Base-by-base conservation (phyloP, 2,113 vertebrate species). In the Bujurquina vittata region DNA sequence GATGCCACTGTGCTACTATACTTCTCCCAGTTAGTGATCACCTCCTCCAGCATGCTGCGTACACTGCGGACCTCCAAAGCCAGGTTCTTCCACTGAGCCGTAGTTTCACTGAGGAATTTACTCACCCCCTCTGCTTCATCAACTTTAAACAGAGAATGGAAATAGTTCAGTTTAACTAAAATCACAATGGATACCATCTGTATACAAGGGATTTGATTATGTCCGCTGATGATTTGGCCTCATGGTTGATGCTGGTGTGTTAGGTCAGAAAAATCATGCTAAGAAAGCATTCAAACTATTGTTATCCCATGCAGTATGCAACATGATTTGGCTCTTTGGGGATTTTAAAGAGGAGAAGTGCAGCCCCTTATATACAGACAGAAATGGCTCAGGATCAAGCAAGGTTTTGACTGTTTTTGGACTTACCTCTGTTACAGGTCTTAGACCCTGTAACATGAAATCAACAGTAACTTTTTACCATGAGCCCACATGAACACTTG, bases 21-120 rank as follows among this genome's bases (percentile, higher is more conserved):
- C 76, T 98, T 97, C 84, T 99, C 97, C 98, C 98, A 99, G 91
- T 99, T 99, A 52, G 96, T 92, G 54, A 99, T 95, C 33, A 99
- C 98, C 92, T 99, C 98, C 87, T 99, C 98, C 89, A 99, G 94
- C 98, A 99, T 99, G 94, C 98, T 99, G 79, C 97, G 95, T 11
- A 99, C 98, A 0, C 98, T 99, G 17, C 98, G 96, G 33, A 99
- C 97, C 87, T 99, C 98, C 88, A 99, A 95, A 0, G 97, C 97
- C 76, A 99, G 95, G 84, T 99, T 98, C 87, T 95, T 96, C 98
- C 98, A 99, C 89, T 99, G 98, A 46, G 96, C 95, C 0, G 97
- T 96, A 22, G 97, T 96, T 3, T 99, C 98, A 29, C 65, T 94
- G 94, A 99, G 96, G 92, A 99, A 99, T 88, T 97, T 98, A 92